Percentiles rank a stretch among this genome's conserved stretches.
Evolutionary conservation across 2,888 invertebrate genomes (phyloP).

Genomic region (Pandemis heparana): DNA sequence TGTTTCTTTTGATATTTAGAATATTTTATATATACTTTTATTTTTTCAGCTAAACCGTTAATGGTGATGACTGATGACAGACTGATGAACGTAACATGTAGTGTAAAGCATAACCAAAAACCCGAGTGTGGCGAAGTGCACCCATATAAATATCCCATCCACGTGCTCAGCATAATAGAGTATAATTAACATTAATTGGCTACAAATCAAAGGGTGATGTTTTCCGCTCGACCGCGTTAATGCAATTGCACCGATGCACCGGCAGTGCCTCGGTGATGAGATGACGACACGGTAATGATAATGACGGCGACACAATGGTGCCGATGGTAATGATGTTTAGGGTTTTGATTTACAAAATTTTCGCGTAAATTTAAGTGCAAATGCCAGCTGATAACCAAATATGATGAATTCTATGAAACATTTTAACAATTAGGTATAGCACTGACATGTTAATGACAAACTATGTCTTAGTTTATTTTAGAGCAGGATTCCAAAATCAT

Average conservation of each 20-base stretch:
- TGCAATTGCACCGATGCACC: constrained; percentile 26
- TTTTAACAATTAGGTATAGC: too few relatives aligned
- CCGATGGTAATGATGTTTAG: background rate
- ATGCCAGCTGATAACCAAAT: too few relatives aligned
- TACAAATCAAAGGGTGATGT: constrained; percentile 11
- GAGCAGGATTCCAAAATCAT: too few relatives aligned
- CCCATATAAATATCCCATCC: background rate
- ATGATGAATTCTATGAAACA: too few relatives aligned
- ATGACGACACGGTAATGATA: background rate
- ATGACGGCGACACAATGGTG: background rate
- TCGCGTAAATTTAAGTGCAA: background rate
- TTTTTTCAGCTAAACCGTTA: too few relatives aligned
- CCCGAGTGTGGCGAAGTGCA: too few relatives aligned
- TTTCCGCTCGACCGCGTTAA: constrained; percentile 18
- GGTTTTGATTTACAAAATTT: background rate
- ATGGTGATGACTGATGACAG: too few relatives aligned
- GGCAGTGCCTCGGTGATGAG: background rate
- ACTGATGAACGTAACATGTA: too few relatives aligned
- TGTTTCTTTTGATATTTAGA: background rate
- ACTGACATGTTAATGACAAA: background rate
- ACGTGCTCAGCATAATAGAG: background rate
- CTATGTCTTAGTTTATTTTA: too few relatives aligned
- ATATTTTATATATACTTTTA: too few relatives aligned
- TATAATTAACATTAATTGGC: constrained; percentile 13
- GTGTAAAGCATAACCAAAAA: too few relatives aligned